Evolutionary conservation across 2,888 invertebrate genomes (phyloP), one percentile per base, ranked within the genome.

Genomic region (Gryllus longicercus): DNA sequence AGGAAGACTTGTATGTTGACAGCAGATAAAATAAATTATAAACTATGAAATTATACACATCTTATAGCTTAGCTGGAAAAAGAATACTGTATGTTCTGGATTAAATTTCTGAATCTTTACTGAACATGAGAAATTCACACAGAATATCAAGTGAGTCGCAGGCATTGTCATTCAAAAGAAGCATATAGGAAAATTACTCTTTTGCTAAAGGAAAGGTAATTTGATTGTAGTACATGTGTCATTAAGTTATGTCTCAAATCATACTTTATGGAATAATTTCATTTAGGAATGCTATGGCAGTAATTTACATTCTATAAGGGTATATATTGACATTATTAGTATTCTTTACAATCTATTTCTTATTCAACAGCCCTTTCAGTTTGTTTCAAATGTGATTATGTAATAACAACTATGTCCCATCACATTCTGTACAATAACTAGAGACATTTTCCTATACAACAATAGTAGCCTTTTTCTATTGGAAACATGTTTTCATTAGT

Each of bases 351-450:
- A 79, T 79, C 51, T 51, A 78, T 80, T 80, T 76, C 78, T 78
- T 78, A 75, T 50, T 78, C 50, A 80, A 80, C 79, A 81, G 80
- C 78, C 80, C 79, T 76, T 77, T 78, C 74, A 77, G 50, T 76
- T 80, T 63, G 63, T 63, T 80, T 79, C 78, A 80, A 82, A 76
- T 63, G 80, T 81, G 81, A 79, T 80, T 81, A 81, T 81, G 79
- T 81, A 49, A 80, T 78, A 82, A 81, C 80, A 81, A 82, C 80
- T 82, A 82, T 81, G 79, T 74, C 75, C 77, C 78, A 81, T 78
- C 80, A 77, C 75, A 79, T 78, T 82, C 82, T 82, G 82, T 82
- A 82, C 82, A 82, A 76, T 79, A 79, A 80, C 82, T 82, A 82
- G 75, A 79, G 63, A 75, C 78, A 51, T 80, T 75, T 81, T 79